A percentile compares a stretch with the other conserved stretches of the same genome.
phyloP scores from a whole-genome alignment of 2,797 vertebrate genomes.

The Petrocephalus schoutedeni region DNA sequence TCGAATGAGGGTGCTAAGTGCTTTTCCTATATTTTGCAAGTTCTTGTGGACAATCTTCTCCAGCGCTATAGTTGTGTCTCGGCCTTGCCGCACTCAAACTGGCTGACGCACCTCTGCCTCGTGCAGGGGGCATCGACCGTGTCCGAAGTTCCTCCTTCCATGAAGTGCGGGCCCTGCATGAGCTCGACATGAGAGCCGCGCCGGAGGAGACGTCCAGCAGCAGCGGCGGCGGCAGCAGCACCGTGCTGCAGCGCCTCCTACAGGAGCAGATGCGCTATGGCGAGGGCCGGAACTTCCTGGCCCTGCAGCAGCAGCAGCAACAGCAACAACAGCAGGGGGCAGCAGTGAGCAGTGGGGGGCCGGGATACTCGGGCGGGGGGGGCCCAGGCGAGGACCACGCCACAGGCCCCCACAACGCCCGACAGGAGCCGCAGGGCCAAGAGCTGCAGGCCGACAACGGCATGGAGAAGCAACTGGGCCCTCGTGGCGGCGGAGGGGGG shows the following conservation, averaged over 20 bases:
- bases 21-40: background rate
- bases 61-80: background rate
- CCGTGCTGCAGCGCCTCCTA: conserved; percentile 91
- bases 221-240: conserved; percentile 62
- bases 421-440: conserved; percentile 98
- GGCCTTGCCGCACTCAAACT: background rate
- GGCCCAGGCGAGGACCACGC: conserved; percentile 73
- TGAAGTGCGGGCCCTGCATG: conserved; percentile 55
- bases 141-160: conserved; percentile 65
- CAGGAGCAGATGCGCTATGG: conserved; percentile 95
- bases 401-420: conserved; percentile 81
- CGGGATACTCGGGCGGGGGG: conserved; percentile 60
- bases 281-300: conserved; percentile 83
- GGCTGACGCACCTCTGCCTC: background rate
- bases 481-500: conserved; percentile 52
- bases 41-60: background rate
- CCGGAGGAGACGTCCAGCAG: conserved; percentile 79
- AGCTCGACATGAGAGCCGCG: conserved; percentile 88
- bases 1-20: background rate
- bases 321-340: conserved; percentile 53
- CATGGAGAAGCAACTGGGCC: conserved; percentile 84
- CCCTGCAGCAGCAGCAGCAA: conserved; percentile 72
- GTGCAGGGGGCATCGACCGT: conserved; percentile 55
- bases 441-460: conserved; percentile 91
- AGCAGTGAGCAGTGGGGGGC: conserved; percentile 40